These are phyloP conservation scores for Amblyjoppa fuscipennis DNA, from an alignment of 2,888 invertebrate genomes.

Conservation along the genomic window DNA sequence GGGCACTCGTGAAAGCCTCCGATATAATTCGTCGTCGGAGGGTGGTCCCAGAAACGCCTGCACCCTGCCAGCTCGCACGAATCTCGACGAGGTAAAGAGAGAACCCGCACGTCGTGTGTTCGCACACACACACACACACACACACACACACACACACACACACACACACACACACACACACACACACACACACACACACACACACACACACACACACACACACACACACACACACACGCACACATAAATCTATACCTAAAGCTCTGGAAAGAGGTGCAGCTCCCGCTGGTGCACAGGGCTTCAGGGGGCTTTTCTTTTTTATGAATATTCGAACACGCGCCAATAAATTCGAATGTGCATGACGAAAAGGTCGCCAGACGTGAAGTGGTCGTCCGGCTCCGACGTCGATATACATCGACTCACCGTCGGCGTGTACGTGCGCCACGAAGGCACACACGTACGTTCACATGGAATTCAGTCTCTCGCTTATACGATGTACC, in stretches of 20 bases:
- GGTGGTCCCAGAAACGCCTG: conserved; percentile 14
- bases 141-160: neutral
- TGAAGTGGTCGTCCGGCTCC: conserved; percentile 81
- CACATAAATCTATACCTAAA: conserved; percentile 11
- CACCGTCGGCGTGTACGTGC: conserved; percentile 29
- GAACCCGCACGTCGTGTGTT: neutral
- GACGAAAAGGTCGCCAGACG: conserved; percentile 83
- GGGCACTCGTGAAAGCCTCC: conserved; percentile 25
- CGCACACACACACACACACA: neutral
- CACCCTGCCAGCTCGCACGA: conserved; percentile 25
- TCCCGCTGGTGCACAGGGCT: conserved; percentile 64
- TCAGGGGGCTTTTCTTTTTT: conserved; percentile 74
- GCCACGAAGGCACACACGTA: conserved; percentile 13
- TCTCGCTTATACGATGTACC: conserved; percentile 1
- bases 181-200: neutral
- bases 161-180: neutral
- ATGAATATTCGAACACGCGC: conserved; percentile 84
- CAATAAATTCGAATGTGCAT: conserved; percentile 84
- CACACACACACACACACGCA: neutral
- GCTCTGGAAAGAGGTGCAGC: conserved; percentile 59
- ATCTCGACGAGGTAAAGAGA: conserved; percentile 61
- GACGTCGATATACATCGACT: conserved; percentile 66
- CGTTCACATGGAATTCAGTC: neutral
- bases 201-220: neutral
- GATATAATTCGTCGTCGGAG: conserved; percentile 56